Evolutionary conservation across 2,888 invertebrate genomes (phyloP), one percentile per base, ranked within the genome.

Genomic region (Mythimna impura): DNA sequence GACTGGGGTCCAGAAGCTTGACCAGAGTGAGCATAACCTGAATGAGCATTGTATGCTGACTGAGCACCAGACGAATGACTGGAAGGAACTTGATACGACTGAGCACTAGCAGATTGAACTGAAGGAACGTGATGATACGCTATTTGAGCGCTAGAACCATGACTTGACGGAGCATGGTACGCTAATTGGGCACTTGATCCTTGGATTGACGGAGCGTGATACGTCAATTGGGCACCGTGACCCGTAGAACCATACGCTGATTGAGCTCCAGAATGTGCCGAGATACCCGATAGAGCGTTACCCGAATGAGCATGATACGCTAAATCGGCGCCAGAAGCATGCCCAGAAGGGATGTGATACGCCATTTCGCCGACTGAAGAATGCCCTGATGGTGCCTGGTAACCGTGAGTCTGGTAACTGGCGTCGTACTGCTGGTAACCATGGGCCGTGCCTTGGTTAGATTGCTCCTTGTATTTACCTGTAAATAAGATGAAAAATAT

Each of bases 401-500:
- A 70, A 10, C 79, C 66, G 0, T 34, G 3, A 17, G n/a, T 50
- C 47, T 80, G 73, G 66, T 82, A 70, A 43, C 55, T 60, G 10
- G 61, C 61, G 5, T 79, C 73, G 20, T 83, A 47, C 25, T 82
- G 80, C 50, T 79, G 73, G 47, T 73, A 67, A 20, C 64, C 79
- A 20, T 78, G 55, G 17, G 36, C 47, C 36, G 64, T 36, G 0
- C 36, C 67, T 34, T 83, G 74, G 14, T 52, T 58, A 14, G 80
- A 62, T 55, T 78, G 73, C 14, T 64, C 82, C 47, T 78, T 66
- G 47, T 80, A 80, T 78, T 82, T 78, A 57, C 78, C 78, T 80
- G 78, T 4, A 72, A 82, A 47, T 12, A 1, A n/a, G 0, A 36
- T 57, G 3, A 8, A 58, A 57, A 20, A 25, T 20, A 34, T 30